A percentile compares a stretch with the other conserved stretches of the same genome.
phyloP scores from a whole-genome alignment of 2,113 vertebrate species.

The Myanophis thanlyinensis region DNA sequence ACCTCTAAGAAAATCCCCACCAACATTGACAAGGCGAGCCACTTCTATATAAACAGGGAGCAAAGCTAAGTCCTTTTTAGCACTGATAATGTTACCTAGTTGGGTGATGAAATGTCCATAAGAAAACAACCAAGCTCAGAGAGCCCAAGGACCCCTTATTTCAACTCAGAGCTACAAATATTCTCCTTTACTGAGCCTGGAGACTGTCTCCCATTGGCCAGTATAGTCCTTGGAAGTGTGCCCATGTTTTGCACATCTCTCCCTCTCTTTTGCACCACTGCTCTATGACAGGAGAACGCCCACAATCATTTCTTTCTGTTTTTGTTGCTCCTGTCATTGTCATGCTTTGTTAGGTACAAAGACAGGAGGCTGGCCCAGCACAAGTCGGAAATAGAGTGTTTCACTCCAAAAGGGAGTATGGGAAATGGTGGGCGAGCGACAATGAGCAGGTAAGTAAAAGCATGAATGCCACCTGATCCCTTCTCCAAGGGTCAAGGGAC shows the following conservation, averaged over 20 bases:
- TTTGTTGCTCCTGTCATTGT: slow-evolving; percentile 77
- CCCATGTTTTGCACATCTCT: slow-evolving; percentile 18
- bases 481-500: slow-evolving; percentile 29
- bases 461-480: slow-evolving; percentile 8
- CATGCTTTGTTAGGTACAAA: slow-evolving; percentile 81
- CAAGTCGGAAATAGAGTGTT: slow-evolving; percentile 85
- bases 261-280: slow-evolving; percentile 48
- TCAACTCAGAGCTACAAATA: not conserved
- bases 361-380: slow-evolving; percentile 79
- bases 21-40: not conserved
- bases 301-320: slow-evolving; percentile 78
- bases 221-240: not conserved
- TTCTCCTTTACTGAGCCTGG: not conserved
- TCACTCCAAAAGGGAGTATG: slow-evolving; percentile 83
- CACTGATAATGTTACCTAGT: not conserved
- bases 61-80: not conserved
- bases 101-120: not conserved
- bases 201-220: not conserved
- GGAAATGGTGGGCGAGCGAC: slow-evolving; percentile 83
- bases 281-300: slow-evolving; percentile 41
- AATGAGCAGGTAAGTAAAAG: slow-evolving; percentile 80
- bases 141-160: not conserved
- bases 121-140: not conserved
- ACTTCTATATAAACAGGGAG: not conserved
- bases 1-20: not conserved